Conservation (phyloP, 64 coral and sea anemone genomes). For the Acropora yongei region DNA sequence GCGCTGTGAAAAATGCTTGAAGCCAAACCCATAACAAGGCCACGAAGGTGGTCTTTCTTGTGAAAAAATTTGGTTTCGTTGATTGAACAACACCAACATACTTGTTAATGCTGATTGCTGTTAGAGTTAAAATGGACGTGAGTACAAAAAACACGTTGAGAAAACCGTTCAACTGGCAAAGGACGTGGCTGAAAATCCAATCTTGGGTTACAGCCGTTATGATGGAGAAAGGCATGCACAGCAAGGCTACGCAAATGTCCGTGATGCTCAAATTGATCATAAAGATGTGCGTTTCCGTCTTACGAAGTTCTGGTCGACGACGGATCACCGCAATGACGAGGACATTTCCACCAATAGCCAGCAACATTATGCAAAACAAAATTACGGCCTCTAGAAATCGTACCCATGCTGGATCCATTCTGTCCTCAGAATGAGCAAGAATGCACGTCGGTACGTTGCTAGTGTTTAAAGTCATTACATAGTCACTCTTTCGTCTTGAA, state of each 20-base stretch:
- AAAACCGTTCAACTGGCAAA: constrained; percentile 76
- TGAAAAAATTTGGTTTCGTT: constrained; percentile 21
- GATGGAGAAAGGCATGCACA: constrained; percentile 79
- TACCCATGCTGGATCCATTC: constrained; percentile 47
- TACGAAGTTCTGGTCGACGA: constrained; percentile 61
- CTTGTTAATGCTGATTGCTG: constrained; percentile 77
- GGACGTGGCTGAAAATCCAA: constrained; percentile 55
- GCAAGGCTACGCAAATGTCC: constrained; percentile 69
- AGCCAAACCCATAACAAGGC: constrained; percentile 66
- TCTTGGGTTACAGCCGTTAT: constrained; percentile 52
- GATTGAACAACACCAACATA: constrained; percentile 67
- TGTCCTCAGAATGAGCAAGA: background rate
- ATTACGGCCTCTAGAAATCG: constrained; percentile 47
- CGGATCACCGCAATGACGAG: constrained; percentile 74
- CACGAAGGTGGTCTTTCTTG: constrained; percentile 44
- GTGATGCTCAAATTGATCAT: constrained; percentile 76
- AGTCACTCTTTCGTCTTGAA: background rate
- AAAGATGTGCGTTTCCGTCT: constrained; percentile 68
- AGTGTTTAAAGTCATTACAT: background rate
- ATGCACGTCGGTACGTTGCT: background rate
- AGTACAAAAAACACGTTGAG: constrained; percentile 76
- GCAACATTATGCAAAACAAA: constrained; percentile 48
- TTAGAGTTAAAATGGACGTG: constrained; percentile 72
- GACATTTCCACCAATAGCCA: constrained; percentile 58
- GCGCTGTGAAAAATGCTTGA: constrained; percentile 58